These are phyloP conservation scores for Temnothorax unifasciatus DNA, from an alignment of 2,888 invertebrate species.

Conservation along the genomic window DNA sequence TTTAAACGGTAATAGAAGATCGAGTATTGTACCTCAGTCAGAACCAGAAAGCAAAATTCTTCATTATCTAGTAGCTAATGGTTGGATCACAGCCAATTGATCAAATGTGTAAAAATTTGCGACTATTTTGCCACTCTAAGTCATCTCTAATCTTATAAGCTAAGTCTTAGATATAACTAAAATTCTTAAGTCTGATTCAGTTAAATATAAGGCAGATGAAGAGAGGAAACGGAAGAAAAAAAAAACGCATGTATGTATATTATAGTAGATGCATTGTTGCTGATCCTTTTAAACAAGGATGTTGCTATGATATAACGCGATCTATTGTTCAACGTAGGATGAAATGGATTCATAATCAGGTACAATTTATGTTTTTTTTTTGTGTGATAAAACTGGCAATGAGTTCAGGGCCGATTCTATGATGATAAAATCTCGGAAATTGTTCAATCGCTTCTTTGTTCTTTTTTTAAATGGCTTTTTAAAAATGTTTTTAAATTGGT, in stretches of 20 bases:
- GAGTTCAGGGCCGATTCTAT: not conserved
- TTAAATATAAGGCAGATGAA: constrained; percentile 64
- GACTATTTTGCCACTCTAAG: constrained; percentile 78
- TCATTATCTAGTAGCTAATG: constrained; percentile 88
- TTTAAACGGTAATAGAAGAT: constrained; percentile 84
- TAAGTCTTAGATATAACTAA: constrained; percentile 73
- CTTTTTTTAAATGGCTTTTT: not conserved
- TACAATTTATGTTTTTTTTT: not conserved
- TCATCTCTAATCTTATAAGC: constrained; percentile 78
- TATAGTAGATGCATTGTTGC: constrained; percentile 31
- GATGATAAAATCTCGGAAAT: not conserved
- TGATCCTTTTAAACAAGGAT: constrained; percentile 15
- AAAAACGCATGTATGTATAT: constrained; percentile 57
- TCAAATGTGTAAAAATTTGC: constrained; percentile 63
- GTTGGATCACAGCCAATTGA: constrained; percentile 87
- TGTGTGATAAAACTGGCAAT: not conserved
- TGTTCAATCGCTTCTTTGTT: not conserved
- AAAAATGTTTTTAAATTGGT: not conserved
- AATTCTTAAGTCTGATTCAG: constrained; percentile 71
- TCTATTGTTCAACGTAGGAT: constrained; percentile 18
- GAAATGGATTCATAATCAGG: not conserved
- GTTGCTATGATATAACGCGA: not conserved
- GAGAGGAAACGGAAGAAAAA: constrained; percentile 17
- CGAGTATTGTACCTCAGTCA: constrained; percentile 86
- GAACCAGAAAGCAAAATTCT: constrained; percentile 88